phyloP scores from a whole-genome alignment of 2,797 vertebrate genomes.

The Rhynchonycteris naso region DNA sequence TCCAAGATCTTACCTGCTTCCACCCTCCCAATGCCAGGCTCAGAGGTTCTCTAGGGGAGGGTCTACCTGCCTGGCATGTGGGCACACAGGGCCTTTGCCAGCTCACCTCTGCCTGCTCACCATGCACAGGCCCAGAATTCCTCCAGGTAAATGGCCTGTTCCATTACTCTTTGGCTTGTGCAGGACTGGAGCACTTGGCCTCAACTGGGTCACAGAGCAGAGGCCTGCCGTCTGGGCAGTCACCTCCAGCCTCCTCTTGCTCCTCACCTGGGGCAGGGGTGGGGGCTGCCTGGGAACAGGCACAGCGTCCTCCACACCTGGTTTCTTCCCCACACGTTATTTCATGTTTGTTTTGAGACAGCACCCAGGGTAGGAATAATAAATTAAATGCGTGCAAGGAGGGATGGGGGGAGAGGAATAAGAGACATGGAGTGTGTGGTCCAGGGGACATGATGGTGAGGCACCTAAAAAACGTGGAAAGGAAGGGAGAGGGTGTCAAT shows the following conservation, averaged over 20 bases:
- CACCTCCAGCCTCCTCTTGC: background rate
- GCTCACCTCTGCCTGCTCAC: background rate
- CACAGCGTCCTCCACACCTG: background rate
- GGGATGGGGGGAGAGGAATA: background rate
- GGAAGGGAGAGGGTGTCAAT: background rate
- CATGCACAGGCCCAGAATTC: background rate
- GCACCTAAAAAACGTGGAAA: background rate
- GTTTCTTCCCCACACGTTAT: background rate
- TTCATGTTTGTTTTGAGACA: background rate
- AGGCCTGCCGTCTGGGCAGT: background rate
- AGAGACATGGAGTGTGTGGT: background rate
- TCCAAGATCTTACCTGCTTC: background rate
- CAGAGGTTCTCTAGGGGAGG: background rate
- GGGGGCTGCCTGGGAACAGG: background rate
- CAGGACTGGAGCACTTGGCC: background rate
- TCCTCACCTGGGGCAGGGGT: background rate
- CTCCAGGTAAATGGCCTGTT: background rate
- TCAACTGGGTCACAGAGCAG: background rate
- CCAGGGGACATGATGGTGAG: background rate
- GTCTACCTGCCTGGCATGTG: background rate
- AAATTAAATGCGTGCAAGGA: background rate
- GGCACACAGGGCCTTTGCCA: background rate
- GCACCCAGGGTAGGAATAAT: background rate
- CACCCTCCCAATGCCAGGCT: background rate
- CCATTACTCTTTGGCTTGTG: background rate